Percentiles rank a stretch among this genome's conserved stretches.
These are phyloP conservation scores for Fukomys damarensis DNA, from an alignment of 2,113 vertebrate genomes.

Conservation along the genomic window DNA sequence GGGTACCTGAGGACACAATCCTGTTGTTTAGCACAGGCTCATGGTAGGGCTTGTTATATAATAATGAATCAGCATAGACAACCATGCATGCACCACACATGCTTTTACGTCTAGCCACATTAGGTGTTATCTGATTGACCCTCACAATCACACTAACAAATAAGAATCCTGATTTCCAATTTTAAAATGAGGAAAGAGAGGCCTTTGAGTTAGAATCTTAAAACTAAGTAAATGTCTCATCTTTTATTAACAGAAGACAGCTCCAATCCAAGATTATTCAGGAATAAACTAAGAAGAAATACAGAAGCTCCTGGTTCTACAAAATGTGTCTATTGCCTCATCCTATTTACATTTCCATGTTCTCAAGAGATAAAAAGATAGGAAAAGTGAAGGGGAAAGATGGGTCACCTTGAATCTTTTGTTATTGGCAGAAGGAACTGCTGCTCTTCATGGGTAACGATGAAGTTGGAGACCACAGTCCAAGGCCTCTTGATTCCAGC, in stretches of 20 bases:
- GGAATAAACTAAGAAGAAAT: not conserved
- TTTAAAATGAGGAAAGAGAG: constrained; percentile 16
- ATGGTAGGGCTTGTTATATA: too few relatives aligned
- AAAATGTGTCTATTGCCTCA: not conserved
- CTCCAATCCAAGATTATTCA: not conserved
- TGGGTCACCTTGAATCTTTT: not conserved
- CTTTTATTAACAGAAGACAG: not conserved
- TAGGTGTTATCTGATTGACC: not conserved
- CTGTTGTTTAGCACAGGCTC: too few relatives aligned
- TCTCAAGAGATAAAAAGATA: not conserved
- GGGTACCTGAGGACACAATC: too few relatives aligned
- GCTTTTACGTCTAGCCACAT: not conserved
- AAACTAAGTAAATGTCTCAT: not conserved
- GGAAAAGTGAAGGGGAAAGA: not conserved
- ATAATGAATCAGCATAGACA: too few relatives aligned
- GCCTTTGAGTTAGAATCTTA: not conserved
- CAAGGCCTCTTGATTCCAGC: not conserved
- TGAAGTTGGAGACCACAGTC: not conserved
- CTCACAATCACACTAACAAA: not conserved
- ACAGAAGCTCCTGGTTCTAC: not conserved
- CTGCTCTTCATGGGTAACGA: too few relatives aligned
- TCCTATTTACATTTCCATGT: not conserved
- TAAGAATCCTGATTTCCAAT: not conserved
- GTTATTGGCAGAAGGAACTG: not conserved
- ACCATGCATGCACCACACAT: too few relatives aligned